A percentile compares a stretch with the other conserved stretches of the same genome.
phyloP scores from a whole-genome alignment of 2,113 vertebrate genomes.

The Azemiops feae region DNA sequence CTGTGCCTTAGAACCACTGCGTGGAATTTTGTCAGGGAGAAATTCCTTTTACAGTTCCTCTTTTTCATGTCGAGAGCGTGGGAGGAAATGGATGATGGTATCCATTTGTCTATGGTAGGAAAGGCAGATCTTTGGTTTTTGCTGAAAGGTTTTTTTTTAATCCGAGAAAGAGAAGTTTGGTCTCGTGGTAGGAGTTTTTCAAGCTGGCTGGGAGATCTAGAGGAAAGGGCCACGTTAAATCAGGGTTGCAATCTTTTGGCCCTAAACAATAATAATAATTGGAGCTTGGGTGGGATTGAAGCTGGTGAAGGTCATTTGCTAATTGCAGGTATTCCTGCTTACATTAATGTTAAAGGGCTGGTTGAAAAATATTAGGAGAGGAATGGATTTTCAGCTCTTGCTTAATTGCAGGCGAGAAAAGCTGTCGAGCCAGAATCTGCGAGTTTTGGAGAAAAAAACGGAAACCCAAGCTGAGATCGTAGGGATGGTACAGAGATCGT shows the following conservation, averaged over 20 bases:
- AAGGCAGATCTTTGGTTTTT: neutral
- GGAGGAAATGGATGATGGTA: neutral
- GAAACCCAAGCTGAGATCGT: neutral
- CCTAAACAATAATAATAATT: neutral
- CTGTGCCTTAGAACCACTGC: constrained; percentile 78
- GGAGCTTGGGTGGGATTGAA: neutral
- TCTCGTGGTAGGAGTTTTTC: neutral
- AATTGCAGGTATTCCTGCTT: neutral
- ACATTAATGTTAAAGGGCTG: too few relatives aligned
- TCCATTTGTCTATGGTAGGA: constrained; percentile 22
- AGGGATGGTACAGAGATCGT: neutral
- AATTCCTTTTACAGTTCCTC: constrained; percentile 40
- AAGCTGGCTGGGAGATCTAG: neutral
- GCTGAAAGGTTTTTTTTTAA: neutral
- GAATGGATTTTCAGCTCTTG: neutral
- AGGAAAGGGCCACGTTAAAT: neutral
- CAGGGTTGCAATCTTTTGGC: neutral
- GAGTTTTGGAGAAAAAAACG: neutral
- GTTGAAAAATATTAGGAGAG: neutral
- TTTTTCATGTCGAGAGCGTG: constrained; percentile 12
- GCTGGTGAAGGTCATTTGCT: neutral
- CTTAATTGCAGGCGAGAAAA: too few relatives aligned
- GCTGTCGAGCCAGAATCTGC: too few relatives aligned
- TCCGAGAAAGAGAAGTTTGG: too few relatives aligned
- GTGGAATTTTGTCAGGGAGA: constrained; percentile 58